phyloP scores from a whole-genome alignment of 2,797 vertebrate species.

The Nyctalus aviator region DNA sequence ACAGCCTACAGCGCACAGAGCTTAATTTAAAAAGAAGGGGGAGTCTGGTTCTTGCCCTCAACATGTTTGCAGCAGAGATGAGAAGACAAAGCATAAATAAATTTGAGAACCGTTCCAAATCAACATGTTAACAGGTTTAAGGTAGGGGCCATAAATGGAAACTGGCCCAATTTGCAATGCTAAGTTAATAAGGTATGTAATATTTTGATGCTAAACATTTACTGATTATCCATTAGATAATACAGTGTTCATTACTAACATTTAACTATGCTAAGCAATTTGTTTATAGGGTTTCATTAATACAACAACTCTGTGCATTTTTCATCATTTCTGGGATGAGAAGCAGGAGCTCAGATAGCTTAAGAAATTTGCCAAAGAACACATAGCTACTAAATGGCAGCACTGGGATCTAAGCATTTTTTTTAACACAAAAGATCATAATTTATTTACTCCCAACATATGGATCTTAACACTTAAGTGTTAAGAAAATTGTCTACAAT shows the following conservation, averaged over 20 bases:
- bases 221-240: neutral
- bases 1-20: neutral
- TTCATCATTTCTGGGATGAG: neutral
- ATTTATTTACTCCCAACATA: neutral
- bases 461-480: neutral
- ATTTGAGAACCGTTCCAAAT: neutral
- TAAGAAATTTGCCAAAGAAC: neutral
- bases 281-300: neutral
- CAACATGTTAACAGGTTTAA: neutral
- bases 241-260: neutral
- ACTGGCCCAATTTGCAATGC: neutral
- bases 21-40: neutral
- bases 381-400: neutral
- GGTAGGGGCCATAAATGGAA: neutral
- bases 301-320: neutral
- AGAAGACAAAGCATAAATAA: slow-evolving; percentile 2
- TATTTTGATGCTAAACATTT: slow-evolving; percentile 5
- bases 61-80: neutral
- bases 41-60: neutral
- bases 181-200: neutral
- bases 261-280: neutral
- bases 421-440: neutral
- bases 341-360: neutral
- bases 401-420: neutral
- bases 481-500: slow-evolving; percentile 38